Percentiles rank a stretch among this genome's conserved stretches.
phyloP scores from a whole-genome alignment of 2,888 invertebrate species.

The Pedicia rivosa region DNA sequence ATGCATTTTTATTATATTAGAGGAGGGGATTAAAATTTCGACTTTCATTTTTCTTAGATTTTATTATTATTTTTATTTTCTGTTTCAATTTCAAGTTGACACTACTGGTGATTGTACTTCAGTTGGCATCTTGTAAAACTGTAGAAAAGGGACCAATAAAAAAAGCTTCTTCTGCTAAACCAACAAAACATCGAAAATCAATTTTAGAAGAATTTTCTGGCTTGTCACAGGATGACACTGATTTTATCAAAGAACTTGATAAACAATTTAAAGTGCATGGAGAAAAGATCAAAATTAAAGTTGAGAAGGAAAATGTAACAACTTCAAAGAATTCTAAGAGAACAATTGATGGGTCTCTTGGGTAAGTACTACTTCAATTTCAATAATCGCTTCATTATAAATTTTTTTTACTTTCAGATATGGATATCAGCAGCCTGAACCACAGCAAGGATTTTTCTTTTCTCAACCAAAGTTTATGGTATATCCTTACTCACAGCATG shows the following conservation, averaged over 20 bases:
- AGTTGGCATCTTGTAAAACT: no score
- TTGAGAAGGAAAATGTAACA: conserved; percentile 25
- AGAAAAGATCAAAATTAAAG: conserved; percentile 27
- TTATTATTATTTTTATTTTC: no score
- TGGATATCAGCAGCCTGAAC: conserved; percentile 19
- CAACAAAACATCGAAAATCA: conserved; percentile 18
- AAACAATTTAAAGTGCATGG: conserved; percentile 29
- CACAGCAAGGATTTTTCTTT: conserved; percentile 23
- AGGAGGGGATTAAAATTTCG: no score
- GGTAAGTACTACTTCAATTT: conserved; percentile 35
- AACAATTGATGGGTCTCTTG: conserved; percentile 55
- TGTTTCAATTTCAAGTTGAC: no score
- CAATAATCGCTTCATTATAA: not conserved
- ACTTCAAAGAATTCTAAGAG: conserved; percentile 34
- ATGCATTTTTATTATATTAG: no score
- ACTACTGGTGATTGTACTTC: no score
- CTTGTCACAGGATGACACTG: conserved; percentile 25
- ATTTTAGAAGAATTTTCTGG: conserved; percentile 21
- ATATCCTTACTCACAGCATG: conserved; percentile 53
- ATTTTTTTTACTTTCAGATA: conserved; percentile 18
- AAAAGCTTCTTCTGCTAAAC: conserved; percentile 17
- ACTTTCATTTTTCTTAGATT: no score
- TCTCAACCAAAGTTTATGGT: conserved; percentile 41
- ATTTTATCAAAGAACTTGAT: conserved; percentile 29
- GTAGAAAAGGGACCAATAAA: conserved; percentile 1